Evolutionary conservation across 1,140 invertebrate genomes (phyloP).

Genomic region (Dreissena polymorpha): DNA sequence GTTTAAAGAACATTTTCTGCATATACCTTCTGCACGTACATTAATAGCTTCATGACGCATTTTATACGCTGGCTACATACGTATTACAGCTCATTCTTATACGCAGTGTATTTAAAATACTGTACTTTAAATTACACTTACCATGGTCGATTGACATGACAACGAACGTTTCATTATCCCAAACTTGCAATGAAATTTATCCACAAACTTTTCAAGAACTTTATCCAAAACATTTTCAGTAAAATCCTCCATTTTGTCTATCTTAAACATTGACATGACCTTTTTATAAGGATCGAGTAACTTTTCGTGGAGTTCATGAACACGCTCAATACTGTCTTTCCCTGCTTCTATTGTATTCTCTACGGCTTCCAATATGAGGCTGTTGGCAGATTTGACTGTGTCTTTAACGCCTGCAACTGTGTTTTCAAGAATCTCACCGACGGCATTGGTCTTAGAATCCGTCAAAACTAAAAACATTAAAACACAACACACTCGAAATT

Average conservation of each 20-base stretch:
- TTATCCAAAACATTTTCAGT: conserved; percentile 34
- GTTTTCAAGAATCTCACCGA: no score
- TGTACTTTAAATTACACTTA: conserved; percentile 3
- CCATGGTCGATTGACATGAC: conserved; percentile 11
- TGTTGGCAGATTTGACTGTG: conserved; percentile 13
- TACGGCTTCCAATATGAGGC: conserved; percentile 18
- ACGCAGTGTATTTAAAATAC: no score
- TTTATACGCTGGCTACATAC: no score
- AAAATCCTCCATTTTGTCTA: conserved; percentile 14
- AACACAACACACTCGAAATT: no score
- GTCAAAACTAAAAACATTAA: no score
- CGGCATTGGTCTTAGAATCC: no score
- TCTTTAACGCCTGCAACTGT: neutral
- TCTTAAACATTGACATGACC: conserved; percentile 42
- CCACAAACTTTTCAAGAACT: conserved; percentile 28
- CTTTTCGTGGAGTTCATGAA: conserved; percentile 12
- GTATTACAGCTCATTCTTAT: no score
- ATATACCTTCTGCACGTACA: no score
- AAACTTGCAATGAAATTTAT: conserved; percentile 15
- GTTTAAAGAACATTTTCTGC: no score
- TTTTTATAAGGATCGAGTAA: conserved; percentile 40
- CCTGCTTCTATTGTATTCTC: conserved; percentile 4
- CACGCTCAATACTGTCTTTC: conserved; percentile 1
- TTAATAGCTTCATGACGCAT: no score
- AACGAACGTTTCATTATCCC: conserved; percentile 7